Percentiles rank a stretch among this genome's conserved stretches.
Conservation (phyloP, 2,797 vertebrate genomes). For the Scolopax bukidnonensis region DNA sequence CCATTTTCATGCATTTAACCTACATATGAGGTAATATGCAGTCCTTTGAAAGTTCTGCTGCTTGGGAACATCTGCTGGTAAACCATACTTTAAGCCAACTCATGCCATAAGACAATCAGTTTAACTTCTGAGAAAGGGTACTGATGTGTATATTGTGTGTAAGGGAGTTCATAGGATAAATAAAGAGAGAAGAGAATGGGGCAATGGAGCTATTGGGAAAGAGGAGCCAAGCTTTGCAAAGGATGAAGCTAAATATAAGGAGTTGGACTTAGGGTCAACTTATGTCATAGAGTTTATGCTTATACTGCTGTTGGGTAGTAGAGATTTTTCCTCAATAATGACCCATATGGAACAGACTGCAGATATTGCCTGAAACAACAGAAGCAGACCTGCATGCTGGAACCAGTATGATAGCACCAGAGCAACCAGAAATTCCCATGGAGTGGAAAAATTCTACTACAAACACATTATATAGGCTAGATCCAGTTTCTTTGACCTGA, state of each 20-base stretch:
- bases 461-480: neutral
- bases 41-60: neutral
- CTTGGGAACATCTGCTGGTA: neutral
- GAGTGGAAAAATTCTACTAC: neutral
- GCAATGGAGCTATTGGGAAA: neutral
- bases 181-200: accelerated
- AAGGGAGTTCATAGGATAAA: neutral
- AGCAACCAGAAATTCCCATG: neutral
- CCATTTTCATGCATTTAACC: neutral
- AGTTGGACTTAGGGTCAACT: neutral
- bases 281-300: neutral
- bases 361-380: neutral
- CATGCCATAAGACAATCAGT: neutral
- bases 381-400: neutral
- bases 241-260: neutral
- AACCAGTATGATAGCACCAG: neutral
- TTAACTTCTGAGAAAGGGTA: neutral
- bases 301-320: neutral
- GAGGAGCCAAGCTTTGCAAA: neutral
- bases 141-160: neutral
- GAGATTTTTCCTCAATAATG: neutral
- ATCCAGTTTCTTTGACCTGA: neutral
- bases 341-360: neutral
- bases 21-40: neutral
- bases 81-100: neutral